Evolutionary conservation across 2,888 invertebrate species (phyloP).

Genomic region (Cosmopolites sordidus): DNA sequence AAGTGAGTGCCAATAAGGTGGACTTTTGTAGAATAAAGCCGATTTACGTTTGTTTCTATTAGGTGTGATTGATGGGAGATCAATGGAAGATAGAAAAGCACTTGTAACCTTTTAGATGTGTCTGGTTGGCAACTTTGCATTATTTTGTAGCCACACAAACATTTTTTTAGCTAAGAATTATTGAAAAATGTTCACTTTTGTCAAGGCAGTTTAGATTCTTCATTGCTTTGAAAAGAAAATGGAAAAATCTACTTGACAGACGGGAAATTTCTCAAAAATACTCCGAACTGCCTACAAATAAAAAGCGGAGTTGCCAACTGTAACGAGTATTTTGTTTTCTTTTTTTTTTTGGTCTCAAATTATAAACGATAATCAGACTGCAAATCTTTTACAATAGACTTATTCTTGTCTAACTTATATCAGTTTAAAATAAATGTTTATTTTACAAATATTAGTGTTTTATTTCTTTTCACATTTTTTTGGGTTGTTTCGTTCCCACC

Average conservation of each 20-base stretch:
- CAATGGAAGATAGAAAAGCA: slow-evolving; percentile 17
- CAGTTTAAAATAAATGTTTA: slow-evolving; percentile 5
- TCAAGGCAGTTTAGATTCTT: too few species aligned
- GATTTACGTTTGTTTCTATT: slow-evolving; percentile 4
- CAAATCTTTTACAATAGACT: background rate
- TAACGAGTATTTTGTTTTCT: background rate
- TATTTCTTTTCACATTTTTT: background rate
- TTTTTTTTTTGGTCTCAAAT: slow-evolving; percentile 1
- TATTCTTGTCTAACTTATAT: background rate
- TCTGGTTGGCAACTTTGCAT: background rate
- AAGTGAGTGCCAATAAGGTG: slow-evolving; percentile 15
- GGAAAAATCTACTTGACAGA: background rate
- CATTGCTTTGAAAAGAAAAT: background rate
- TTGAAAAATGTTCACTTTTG: too few species aligned
- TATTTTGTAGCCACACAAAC: too few species aligned
- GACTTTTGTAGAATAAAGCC: slow-evolving; percentile 5
- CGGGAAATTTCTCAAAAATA: background rate
- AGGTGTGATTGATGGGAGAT: slow-evolving; percentile 19
- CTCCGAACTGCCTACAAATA: too few species aligned
- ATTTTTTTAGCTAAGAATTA: too few species aligned
- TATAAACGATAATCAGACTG: slow-evolving; percentile 1
- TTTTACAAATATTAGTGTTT: background rate
- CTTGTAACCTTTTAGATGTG: background rate
- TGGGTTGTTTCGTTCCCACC: too few species aligned
- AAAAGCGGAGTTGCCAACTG: background rate